Base-by-base conservation (phyloP, 2,113 vertebrate species). In the Abramis brama region DNA sequence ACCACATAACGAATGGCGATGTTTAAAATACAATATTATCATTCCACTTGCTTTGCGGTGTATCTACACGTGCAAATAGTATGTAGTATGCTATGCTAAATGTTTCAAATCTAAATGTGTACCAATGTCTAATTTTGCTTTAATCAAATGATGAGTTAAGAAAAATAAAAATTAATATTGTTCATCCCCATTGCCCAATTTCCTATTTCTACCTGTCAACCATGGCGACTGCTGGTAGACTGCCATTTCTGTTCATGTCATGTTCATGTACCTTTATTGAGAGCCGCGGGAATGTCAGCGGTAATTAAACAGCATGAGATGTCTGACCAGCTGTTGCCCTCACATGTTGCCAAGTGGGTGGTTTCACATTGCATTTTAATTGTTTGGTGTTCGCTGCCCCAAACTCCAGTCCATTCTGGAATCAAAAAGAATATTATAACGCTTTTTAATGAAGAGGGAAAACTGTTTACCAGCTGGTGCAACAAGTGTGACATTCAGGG, bases 241-340 rank as follows among this genome's bases (percentile, higher is more conserved):
- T 79, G 30, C n/a, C 17, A n/a, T 36, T 36, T n/a, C 19, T 36
- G 33, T 79, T n/a, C 55, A 36, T 79, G 77, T 60, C 77, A 79
- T 60, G 4, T 39, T 30, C 52, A 55, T 77, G 75, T 77, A 23
- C 75, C 75, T 77, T 21, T 59, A 59, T 79, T 36, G 39, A 36
- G 33, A 52, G 17, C 15, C n/a, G 9, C 74, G 27, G 68, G 68
- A 12, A 47, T 74, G 71, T 25, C 43, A 47, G 71, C 23, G 6
- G 50, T 59, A 79, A 59, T 36, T 79, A 59, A 43, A 9, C 55
- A 43, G 77, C 75, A 6, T 33, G 75, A 55, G 25, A 79, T 43
- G 55, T 39, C 55, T 59, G 55, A 43, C 30, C 77, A 79, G 77
- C 30, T 60, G 77, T 59, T 43, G 55, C 6, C 77, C 55, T 79